phyloP scores from a whole-genome alignment of 1,140 invertebrate genomes.

The Micrasema longulum region DNA sequence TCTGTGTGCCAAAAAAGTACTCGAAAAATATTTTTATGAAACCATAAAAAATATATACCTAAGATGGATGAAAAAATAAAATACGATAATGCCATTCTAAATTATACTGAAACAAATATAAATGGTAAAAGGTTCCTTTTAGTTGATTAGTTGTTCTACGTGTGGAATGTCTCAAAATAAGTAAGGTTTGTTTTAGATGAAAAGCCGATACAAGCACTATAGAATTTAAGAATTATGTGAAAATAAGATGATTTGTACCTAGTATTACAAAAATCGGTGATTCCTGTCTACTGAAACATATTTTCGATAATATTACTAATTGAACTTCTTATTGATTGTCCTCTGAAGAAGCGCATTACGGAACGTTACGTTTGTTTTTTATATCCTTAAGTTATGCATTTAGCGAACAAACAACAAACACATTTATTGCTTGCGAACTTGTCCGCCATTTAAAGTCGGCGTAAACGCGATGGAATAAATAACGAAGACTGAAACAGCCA shows the following conservation, averaged over 20 bases:
- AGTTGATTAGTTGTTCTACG: not conserved
- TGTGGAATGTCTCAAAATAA: not conserved
- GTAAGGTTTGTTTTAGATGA: not conserved
- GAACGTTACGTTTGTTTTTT: too few species aligned
- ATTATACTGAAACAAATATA: not conserved
- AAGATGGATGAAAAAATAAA: not conserved
- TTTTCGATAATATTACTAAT: too few species aligned
- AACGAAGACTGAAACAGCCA: slow-evolving; percentile 23
- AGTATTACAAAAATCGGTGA: too few species aligned
- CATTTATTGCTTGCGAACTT: slow-evolving; percentile 3
- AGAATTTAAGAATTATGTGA: too few species aligned
- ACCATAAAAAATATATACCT: not conserved
- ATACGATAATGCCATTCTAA: not conserved
- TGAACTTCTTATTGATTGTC: too few species aligned
- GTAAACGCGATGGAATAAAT: slow-evolving; percentile 28
- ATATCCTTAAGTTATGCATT: too few species aligned
- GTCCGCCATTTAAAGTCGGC: slow-evolving; percentile 12
- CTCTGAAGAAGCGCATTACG: too few species aligned
- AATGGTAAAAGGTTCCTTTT: not conserved
- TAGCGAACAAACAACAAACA: slow-evolving; percentile 15
- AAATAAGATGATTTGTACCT: too few species aligned
- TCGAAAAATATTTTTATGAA: not conserved
- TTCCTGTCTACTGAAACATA: too few species aligned
- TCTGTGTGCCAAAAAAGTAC: too few species aligned
- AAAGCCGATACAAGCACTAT: not conserved